Evolutionary conservation across 1,140 invertebrate genomes (phyloP).

Genomic region (Drosophila lowei): DNA sequence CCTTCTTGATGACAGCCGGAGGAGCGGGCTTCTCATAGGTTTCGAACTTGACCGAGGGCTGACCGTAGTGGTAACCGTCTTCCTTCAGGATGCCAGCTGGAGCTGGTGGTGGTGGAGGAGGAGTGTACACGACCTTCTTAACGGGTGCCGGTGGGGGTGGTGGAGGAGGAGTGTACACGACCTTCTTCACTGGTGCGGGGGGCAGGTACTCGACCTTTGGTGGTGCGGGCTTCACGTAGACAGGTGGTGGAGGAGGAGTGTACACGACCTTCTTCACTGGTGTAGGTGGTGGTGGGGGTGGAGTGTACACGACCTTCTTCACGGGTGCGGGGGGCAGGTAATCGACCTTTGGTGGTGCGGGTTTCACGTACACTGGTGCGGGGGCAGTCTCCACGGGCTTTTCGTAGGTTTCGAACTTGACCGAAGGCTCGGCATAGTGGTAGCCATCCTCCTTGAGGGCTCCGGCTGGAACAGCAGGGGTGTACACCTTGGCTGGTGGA

Average conservation of each 20-base stretch:
- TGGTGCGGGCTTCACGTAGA: not conserved
- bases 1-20: not conserved
- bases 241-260: constrained; percentile 33
- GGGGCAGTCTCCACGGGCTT: constrained; percentile 4
- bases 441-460: constrained; percentile 65
- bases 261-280: constrained; percentile 14
- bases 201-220: constrained; percentile 31
- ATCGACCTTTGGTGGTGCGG: constrained; percentile 19
- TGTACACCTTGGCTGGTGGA: constrained; percentile 14
- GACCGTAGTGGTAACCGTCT: constrained; percentile 52
- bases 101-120: constrained; percentile 10
- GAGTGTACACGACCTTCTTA: constrained; percentile 7
- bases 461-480: constrained; percentile 34
- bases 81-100: constrained; percentile 57
- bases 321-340: constrained; percentile 33
- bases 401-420: constrained; percentile 26
- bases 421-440: constrained; percentile 29
- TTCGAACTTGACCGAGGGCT: constrained; percentile 13
- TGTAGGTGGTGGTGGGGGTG: constrained; percentile 29
- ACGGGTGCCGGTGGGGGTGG: no score
- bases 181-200: not conserved
- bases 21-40: constrained; percentile 6
- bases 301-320: constrained; percentile 20
- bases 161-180: constrained; percentile 32
- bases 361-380: constrained; percentile 20